Evolutionary conservation across 2,113 vertebrate species (phyloP).

Genomic region (Melanotaenia duboulayi): DNA sequence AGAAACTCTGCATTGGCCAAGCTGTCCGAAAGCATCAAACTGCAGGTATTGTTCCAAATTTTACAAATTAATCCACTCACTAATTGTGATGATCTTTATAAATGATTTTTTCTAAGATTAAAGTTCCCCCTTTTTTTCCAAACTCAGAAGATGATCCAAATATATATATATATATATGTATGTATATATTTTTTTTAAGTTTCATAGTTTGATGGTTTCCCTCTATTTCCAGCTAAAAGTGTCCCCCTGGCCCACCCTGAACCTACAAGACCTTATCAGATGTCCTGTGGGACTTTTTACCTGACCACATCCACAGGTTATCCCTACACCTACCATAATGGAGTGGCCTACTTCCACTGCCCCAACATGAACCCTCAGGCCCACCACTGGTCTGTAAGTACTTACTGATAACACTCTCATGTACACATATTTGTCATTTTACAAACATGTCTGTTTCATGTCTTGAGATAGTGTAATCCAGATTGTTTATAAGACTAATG

Average conservation of each 20-base stretch:
- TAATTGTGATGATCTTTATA: not conserved
- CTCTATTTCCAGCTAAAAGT: constrained; percentile 18
- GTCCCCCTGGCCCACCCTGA: constrained; percentile 57
- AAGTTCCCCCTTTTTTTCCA: too few species aligned
- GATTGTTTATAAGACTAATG: too few species aligned
- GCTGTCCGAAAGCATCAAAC: constrained; percentile 87
- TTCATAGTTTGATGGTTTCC: not conserved
- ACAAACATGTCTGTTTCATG: too few species aligned
- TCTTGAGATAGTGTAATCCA: too few species aligned
- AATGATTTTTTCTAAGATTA: too few species aligned
- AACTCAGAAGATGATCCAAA: too few species aligned
- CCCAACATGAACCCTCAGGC: constrained; percentile 77
- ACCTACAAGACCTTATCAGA: constrained; percentile 17
- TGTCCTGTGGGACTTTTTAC: constrained; percentile 76
- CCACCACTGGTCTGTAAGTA: constrained; percentile 82
- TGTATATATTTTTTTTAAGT: too few species aligned
- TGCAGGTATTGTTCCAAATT: constrained; percentile 43
- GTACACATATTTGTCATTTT: too few species aligned
- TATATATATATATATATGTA: too few species aligned
- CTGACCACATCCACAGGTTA: constrained; percentile 87
- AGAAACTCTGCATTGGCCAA: constrained; percentile 88
- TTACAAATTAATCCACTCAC: not conserved
- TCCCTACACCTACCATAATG: constrained; percentile 89
- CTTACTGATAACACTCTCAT: not conserved
- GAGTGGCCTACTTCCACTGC: constrained; percentile 89